phyloP scores from a whole-genome alignment of 2,888 invertebrate genomes.

The Tillus elongatus region DNA sequence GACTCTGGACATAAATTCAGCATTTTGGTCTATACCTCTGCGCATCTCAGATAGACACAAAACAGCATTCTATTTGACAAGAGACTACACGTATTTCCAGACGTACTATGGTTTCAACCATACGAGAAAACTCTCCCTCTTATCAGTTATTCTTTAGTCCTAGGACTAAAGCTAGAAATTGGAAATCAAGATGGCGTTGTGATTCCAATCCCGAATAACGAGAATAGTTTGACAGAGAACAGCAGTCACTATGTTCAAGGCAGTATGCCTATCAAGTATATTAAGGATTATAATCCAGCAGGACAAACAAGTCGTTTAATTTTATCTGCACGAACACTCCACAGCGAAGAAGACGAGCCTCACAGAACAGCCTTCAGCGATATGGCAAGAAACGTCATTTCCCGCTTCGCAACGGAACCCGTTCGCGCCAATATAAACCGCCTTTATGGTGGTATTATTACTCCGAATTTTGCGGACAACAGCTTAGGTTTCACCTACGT shows the following conservation, averaged over 20 bases:
- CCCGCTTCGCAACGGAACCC: too few species aligned
- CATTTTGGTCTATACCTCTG: too few species aligned
- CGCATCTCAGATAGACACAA: too few species aligned
- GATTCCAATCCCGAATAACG: not conserved
- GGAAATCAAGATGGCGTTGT: constrained; percentile 2
- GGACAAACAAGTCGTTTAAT: not conserved
- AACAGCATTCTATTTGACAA: too few species aligned
- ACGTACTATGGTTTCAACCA: constrained; percentile 2
- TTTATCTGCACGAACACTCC: not conserved
- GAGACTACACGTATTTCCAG: not conserved
- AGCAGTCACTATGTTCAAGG: not conserved
- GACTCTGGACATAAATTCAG: too few species aligned
- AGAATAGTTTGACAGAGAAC: not conserved
- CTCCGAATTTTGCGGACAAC: not conserved
- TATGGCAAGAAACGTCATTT: not conserved
- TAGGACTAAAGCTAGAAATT: not conserved
- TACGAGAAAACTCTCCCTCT: not conserved
- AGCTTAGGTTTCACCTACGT: too few species aligned
- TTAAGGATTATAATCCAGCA: not conserved
- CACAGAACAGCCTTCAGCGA: not conserved
- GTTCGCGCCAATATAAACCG: too few species aligned
- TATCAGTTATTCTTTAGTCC: not conserved
- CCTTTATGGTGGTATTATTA: too few species aligned
- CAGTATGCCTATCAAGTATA: not conserved
- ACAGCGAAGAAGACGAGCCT: not conserved